Conservation (phyloP, 1,140 invertebrate species). For the Odontomachus brunneus region DNA sequence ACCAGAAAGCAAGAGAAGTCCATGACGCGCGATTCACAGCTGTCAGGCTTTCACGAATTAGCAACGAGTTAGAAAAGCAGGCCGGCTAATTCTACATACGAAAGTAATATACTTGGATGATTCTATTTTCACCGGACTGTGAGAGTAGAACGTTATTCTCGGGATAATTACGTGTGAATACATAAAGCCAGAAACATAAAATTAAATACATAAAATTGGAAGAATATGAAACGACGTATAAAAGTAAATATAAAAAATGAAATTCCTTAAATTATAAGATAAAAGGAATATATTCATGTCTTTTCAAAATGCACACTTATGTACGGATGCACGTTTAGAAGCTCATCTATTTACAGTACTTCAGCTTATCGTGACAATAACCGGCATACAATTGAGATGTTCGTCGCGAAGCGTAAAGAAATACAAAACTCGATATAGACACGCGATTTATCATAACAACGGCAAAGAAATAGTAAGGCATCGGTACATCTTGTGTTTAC, state of each 20-base stretch:
- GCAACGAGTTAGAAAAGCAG: constrained; percentile 38
- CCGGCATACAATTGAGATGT: constrained; percentile 1
- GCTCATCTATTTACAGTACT: too few relatives aligned
- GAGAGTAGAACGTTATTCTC: neutral
- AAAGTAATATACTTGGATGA: constrained; percentile 32
- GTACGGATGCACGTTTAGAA: too few relatives aligned
- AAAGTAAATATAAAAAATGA: too few relatives aligned
- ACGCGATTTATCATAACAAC: constrained; percentile 32
- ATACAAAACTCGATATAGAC: neutral
- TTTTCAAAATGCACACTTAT: too few relatives aligned
- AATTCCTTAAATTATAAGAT: too few relatives aligned
- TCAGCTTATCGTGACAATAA: constrained; percentile 18
- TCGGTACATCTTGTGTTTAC: constrained; percentile 55
- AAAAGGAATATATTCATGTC: too few relatives aligned
- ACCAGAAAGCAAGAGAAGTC: constrained; percentile 19
- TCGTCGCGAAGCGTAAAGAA: constrained; percentile 23
- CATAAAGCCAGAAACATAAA: neutral
- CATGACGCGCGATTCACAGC: constrained; percentile 4
- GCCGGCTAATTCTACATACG: constrained; percentile 28
- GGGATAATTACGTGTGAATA: neutral
- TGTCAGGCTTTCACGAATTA: constrained; percentile 54
- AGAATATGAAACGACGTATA: too few relatives aligned
- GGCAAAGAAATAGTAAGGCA: constrained; percentile 46
- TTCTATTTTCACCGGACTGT: neutral
- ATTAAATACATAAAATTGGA: too few relatives aligned